A percentile compares a stretch with the other conserved stretches of the same genome.
These are phyloP conservation scores for Harpagifer antarcticus DNA, from an alignment of 2,797 vertebrate genomes.

Conservation along the genomic window DNA sequence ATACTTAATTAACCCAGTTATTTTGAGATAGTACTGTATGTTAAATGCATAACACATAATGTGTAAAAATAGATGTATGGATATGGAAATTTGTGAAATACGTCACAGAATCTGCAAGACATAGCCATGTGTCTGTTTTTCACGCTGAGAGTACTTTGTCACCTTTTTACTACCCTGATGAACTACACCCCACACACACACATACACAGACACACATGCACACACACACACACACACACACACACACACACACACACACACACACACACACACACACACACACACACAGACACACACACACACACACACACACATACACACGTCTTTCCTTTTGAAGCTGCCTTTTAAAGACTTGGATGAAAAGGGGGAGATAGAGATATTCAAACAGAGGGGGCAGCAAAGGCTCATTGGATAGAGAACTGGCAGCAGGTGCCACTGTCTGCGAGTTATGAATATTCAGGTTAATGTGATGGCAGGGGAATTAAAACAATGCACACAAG, in stretches of 20 bases:
- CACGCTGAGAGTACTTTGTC: neutral
- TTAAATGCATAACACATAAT: neutral
- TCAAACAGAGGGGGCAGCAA: slow-evolving; percentile 18
- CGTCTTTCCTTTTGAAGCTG: slow-evolving; percentile 20
- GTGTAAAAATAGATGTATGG: neutral
- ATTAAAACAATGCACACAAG: slow-evolving; percentile 62
- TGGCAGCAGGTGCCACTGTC: slow-evolving; percentile 53
- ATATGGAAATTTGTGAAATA: neutral
- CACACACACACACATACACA: no score
- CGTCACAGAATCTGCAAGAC: neutral
- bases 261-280: neutral
- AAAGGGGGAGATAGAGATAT: slow-evolving; percentile 12
- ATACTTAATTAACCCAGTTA: neutral
- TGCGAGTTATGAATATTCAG: slow-evolving; percentile 64
- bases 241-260: neutral
- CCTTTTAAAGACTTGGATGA: slow-evolving; percentile 26
- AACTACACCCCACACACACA: neutral
- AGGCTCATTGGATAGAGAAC: slow-evolving; percentile 48
- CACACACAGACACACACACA: no score
- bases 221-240: slow-evolving; percentile 1
- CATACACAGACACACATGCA: slow-evolving; percentile 25
- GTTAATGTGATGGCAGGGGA: slow-evolving; percentile 71
- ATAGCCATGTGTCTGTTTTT: neutral
- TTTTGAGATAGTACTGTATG: neutral
- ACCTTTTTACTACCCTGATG: neutral